Evolutionary conservation across 2,797 vertebrate species (phyloP), one percentile per base, ranked within the genome.

Genomic region (Pempheris klunzingeri): DNA sequence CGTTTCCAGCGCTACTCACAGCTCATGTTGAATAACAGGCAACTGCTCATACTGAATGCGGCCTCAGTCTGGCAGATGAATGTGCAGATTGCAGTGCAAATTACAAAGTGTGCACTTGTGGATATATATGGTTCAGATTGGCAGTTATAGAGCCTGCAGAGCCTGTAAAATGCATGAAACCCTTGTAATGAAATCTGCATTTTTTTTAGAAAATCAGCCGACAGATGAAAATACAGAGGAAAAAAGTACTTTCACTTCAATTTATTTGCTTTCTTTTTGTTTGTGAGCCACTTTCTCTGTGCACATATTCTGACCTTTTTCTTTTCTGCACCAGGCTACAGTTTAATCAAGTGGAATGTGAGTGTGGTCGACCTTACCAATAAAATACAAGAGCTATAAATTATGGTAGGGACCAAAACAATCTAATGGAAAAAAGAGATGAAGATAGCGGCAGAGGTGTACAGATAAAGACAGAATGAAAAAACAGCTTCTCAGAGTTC

Each of bases 381-480:
- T 88, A 87, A 86, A 91, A 87, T 61, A 77, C 38, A 83, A 76
- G 69, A 73, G 79, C 80, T 28, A 67, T 82, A 87, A 86, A 90
- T 90, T 83, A 88, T 76, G 58, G 80, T 4, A 38, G 52, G 60
- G 74, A 81, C 69, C 66, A 84, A 86, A 90, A 81, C 62, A 78
- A 83, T 74, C 73, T 80, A 78, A 82, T 78, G 77, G 74, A 82
- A 89, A 71, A 70, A 66, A 53, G 67, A 78, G 66, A 81, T 63
- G 74, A 82, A 69, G 57, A 77, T 54, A 32, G 71, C 82, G 76
- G 82, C 68, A 78, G 76, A 71, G 13, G 38, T 44, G 39, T 2
- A 38, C 64, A 85, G 74, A 80, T 71, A 43, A 70, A 78, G 67
- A 70, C 36, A 9, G 47, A 60, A 49, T 24, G 63, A 65, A 67